Base-by-base conservation (phyloP, 2,888 invertebrate genomes). In the Mechanitis messenoides region DNA sequence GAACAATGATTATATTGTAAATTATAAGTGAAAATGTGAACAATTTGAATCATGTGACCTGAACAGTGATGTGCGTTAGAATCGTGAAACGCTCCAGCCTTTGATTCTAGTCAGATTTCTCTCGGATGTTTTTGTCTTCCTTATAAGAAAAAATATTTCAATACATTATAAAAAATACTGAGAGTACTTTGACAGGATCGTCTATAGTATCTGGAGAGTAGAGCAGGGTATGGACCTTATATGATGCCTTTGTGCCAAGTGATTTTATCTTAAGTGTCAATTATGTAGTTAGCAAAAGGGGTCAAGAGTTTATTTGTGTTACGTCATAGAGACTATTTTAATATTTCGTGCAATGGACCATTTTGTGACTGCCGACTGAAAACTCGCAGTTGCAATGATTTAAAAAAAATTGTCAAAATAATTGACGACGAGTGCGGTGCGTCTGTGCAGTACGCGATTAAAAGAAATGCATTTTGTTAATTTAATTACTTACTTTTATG, bases 221-320 rank as follows among this genome's bases (percentile, higher is more conserved):
- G 76, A 72, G 87, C 89, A 89, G 90, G 89, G 89, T 89, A 86
- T 84, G 89, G 89, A 89, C 89, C 87, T 85, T 77, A 79, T 74
- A 78, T 71, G 67, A 83, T 85, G 90, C 90, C 90, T 87, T 89
- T 84, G 90, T 90, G 90, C 90, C 90, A 88, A 89, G 90, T 89
- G 89, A 89, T 89, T 86, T 83, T 83, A 82, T 79, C 77, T 80
- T 81, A 84, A 90, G 88, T 85, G 87, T 90, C 88, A 90, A 89
- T 88, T 89, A 87, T 78, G 75, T 86, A 87, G 81, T 83, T 87
- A 87, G 83, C 77, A 76, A 83, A 84, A 79, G 71, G 69, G 79
- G 79, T 81, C 77, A 76, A 81, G 80, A 85, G 77, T 85, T 81
- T 85, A 85, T 83, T 79, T 77, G 82, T 84, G 83, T 87, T 83